A percentile compares a stretch with the other conserved stretches of the same genome.
Conservation (phyloP, 2,888 invertebrate species). For the Pseudanteris insignis region DNA sequence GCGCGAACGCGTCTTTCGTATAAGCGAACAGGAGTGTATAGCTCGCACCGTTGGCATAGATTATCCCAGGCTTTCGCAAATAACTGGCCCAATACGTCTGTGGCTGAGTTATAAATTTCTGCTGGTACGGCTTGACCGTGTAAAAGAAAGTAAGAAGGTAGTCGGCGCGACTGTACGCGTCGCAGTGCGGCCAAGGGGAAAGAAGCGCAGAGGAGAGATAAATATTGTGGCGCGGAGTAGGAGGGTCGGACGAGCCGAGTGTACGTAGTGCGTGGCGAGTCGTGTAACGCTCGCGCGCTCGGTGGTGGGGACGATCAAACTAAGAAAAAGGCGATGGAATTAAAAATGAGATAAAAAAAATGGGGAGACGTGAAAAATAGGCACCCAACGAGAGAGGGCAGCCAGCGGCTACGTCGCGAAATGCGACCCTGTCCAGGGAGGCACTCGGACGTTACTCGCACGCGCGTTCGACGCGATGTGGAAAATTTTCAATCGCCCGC, state of each 20-base stretch:
- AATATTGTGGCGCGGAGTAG: slow-evolving; percentile 44
- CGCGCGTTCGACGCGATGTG: slow-evolving; percentile 45
- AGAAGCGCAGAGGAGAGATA: slow-evolving; percentile 40
- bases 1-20: slow-evolving; percentile 18
- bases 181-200: slow-evolving; percentile 25
- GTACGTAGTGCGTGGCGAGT: slow-evolving; percentile 42
- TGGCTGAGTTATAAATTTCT: no score
- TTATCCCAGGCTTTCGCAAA: background rate
- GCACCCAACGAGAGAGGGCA: slow-evolving; percentile 60
- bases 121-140: slow-evolving; percentile 22
- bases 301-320: slow-evolving; percentile 55
- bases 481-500: slow-evolving; percentile 57
- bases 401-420: slow-evolving; percentile 60
- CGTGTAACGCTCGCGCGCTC: slow-evolving; percentile 37
- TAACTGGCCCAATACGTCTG: no score
- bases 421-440: slow-evolving; percentile 60
- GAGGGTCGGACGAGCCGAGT: slow-evolving; percentile 38
- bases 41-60: no score
- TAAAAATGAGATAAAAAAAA: slow-evolving; percentile 53
- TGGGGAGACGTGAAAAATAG: slow-evolving; percentile 61
- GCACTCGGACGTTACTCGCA: slow-evolving; percentile 51
- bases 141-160: slow-evolving; percentile 39
- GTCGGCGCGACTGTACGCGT: slow-evolving; percentile 42
- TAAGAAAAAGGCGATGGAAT: slow-evolving; percentile 57
- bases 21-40: no score